A percentile compares a stretch with the other conserved stretches of the same genome.
phyloP scores from a whole-genome alignment of 2,888 invertebrate species.

The Lumbricus terrestris region DNA sequence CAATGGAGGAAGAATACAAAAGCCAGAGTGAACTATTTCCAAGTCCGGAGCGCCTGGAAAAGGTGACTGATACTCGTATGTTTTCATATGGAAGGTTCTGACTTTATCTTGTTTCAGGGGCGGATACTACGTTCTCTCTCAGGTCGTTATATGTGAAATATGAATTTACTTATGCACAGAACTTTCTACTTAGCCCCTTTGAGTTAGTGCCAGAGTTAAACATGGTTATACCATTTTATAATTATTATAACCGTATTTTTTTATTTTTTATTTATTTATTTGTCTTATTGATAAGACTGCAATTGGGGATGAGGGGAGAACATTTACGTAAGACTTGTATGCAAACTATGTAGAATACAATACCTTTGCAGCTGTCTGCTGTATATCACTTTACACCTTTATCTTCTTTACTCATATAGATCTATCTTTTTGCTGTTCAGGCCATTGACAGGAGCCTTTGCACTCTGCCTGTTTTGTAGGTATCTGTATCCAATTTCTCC shows the following conservation, averaged over 20 bases:
- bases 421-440: background rate
- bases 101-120: too few relatives aligned
- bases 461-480: background rate
- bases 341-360: too few relatives aligned
- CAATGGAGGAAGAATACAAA: slow-evolving; percentile 85
- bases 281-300: too few relatives aligned
- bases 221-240: background rate
- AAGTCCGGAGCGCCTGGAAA: slow-evolving; percentile 88
- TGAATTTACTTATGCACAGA: background rate
- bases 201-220: background rate
- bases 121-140: too few relatives aligned
- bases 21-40: slow-evolving; percentile 73
- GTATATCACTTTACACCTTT: background rate
- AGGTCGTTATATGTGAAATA: background rate
- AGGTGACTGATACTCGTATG: slow-evolving; percentile 67
- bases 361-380: too few relatives aligned
- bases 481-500: background rate
- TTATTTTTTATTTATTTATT: too few relatives aligned
- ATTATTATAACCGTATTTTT: too few relatives aligned
- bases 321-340: too few relatives aligned
- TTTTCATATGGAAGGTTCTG: background rate
- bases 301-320: too few relatives aligned
- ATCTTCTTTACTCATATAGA: background rate
- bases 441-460: background rate
- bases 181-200: too few relatives aligned